phyloP scores from a whole-genome alignment of 2,888 invertebrate species.

The Tetranychus piercei region DNA sequence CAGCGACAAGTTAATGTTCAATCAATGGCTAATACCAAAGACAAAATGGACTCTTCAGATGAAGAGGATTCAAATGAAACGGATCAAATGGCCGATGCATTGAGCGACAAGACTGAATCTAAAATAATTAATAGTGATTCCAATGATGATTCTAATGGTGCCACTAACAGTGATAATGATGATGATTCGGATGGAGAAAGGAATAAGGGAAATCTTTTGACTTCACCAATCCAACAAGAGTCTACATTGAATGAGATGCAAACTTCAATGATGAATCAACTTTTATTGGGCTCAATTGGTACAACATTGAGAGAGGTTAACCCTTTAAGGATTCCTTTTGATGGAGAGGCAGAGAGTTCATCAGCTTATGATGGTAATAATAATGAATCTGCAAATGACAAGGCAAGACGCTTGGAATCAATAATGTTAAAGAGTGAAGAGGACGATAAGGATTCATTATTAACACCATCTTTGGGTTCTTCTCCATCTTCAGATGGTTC shows the following conservation, averaged over 20 bases:
- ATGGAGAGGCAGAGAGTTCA: not conserved
- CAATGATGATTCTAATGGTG: too few species aligned
- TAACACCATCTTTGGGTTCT: too few species aligned
- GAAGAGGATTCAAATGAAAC: too few species aligned
- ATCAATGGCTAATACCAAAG: too few species aligned
- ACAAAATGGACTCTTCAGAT: too few species aligned
- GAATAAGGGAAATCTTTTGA: not conserved
- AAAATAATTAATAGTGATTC: too few species aligned
- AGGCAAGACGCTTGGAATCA: not conserved
- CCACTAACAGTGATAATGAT: not conserved
- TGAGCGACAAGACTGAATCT: too few species aligned
- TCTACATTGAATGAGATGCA: not conserved
- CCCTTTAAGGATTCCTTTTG: not conserved
- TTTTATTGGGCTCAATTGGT: not conserved
- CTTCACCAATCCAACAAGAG: not conserved
- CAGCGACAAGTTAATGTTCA: too few species aligned
- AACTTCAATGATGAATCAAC: not conserved
- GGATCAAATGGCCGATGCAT: too few species aligned
- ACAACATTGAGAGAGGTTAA: not conserved
- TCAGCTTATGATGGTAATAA: not conserved
- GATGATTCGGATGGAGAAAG: not conserved
- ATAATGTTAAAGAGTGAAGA: not conserved
- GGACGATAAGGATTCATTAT: not conserved
- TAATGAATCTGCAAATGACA: not conserved
- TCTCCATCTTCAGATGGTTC: too few species aligned